phyloP scores from a whole-genome alignment of 2,797 vertebrate genomes.

The Anabacerthia variegaticeps region DNA sequence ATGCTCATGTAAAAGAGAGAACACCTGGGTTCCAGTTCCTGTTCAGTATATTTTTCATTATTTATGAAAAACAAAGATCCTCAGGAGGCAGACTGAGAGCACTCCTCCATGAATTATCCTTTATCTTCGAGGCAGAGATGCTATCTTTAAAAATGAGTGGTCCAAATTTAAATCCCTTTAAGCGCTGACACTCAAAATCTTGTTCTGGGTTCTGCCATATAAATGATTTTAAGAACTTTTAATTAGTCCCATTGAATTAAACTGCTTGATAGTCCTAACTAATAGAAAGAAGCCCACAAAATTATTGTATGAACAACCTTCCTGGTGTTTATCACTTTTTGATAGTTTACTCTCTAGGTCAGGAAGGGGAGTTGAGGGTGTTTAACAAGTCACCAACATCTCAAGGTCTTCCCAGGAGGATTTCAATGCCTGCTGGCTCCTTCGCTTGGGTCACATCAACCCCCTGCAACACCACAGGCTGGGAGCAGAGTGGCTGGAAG shows the following conservation, averaged over 20 bases:
- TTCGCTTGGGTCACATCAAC: background rate
- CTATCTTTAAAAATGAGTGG: fast-evolving
- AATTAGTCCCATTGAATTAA: background rate
- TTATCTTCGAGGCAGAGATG: background rate
- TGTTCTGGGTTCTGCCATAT: background rate
- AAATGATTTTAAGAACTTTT: background rate
- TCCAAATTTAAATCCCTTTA: background rate
- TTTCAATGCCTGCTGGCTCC: background rate
- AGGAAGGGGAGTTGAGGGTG: background rate
- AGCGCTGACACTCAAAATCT: background rate
- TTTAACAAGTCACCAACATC: background rate
- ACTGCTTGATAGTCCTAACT: background rate
- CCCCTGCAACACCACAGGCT: background rate
- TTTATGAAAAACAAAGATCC: background rate
- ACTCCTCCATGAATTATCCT: background rate
- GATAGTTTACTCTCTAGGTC: background rate
- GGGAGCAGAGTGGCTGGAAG: background rate
- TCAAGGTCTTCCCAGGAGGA: background rate
- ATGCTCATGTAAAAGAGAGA: background rate
- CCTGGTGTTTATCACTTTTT: background rate
- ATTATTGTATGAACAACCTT: background rate
- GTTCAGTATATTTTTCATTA: background rate
- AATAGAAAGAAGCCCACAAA: background rate
- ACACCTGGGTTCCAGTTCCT: background rate
- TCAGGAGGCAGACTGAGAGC: background rate